Conservation (phyloP, 2,113 vertebrate genomes). For the Prietella phreatophila region DNA sequence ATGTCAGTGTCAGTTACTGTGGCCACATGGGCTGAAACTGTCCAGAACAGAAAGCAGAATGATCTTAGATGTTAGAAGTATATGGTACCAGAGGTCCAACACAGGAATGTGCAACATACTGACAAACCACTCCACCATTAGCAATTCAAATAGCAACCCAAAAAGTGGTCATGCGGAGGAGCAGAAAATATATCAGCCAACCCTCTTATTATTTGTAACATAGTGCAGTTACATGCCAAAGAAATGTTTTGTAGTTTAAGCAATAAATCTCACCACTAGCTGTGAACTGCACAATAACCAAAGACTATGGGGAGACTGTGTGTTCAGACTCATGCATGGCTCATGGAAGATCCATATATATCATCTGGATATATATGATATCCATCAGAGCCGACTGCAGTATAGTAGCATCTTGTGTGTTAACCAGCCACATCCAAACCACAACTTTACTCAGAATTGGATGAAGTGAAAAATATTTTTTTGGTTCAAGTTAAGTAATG, state of each 20-base stretch:
- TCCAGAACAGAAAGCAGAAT: not conserved
- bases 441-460: constrained; percentile 7
- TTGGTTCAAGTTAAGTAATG: constrained; percentile 29
- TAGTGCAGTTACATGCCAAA: not conserved
- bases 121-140: constrained; percentile 5
- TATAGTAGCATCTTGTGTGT: constrained; percentile 26
- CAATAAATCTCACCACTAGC: constrained; percentile 16
- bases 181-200: not conserved
- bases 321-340: not conserved
- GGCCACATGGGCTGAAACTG: not conserved
- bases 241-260: not conserved
- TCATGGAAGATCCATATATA: not conserved
- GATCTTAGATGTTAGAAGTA: not conserved
- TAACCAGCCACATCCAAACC: not conserved
- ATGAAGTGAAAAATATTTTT: constrained; percentile 3
- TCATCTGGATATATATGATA: constrained; percentile 19
- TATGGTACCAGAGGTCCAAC: not conserved
- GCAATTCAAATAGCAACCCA: not conserved
- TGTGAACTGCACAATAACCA: constrained; percentile 4
- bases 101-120: not conserved
- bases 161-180: not conserved
- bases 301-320: not conserved
- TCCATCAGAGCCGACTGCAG: constrained; percentile 23
- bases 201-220: constrained; percentile 5
- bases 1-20: not conserved